Base-by-base conservation (phyloP, 2,113 vertebrate species). In the Nestor notabilis region DNA sequence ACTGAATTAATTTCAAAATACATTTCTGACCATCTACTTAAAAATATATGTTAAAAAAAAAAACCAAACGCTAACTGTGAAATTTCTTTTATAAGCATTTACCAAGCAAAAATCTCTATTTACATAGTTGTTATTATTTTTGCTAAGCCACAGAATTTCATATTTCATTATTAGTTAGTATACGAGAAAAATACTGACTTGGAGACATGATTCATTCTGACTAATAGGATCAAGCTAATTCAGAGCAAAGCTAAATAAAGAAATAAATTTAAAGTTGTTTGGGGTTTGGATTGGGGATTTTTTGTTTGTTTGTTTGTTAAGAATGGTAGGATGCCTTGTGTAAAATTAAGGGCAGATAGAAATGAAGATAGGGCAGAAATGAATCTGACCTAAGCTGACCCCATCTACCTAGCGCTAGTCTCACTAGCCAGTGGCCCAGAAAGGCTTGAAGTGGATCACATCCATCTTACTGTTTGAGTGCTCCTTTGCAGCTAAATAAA, bases 121-220 rank as follows among this genome's bases (percentile, higher is more conserved):
- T 47, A 70, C 43, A 39, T 80, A 77, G 55, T 37, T 80, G 64
- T 65, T 96, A 47, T 79, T 95, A 61, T 83, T 93, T 93, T 90
- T 93, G 83, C 64, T 92, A 87, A 93, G 80, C 58, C 68, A 58
- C 71, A 49, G 68, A 89, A 95, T 90, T 83, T 80, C 47, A 3
- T 93, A 92, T 80, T 93, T 89, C 58, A 47, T 58, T 93, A 55
- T 90, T 63, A 53, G 71, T 74, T 86, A 90, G 71, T 81, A 64
- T 39, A 43, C 46, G 81, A 78, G 43, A 81, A 66, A 95, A 96
- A 94, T 92, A 94, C 93, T 94, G 96, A 63, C 80, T 95, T 97
- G 94, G 94, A 95, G 64, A 95, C 60, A 29, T 90, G 93, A 93
- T 93, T 93, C 75, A 4, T 83, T 55, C 55, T 95, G 88, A 94